These are phyloP conservation scores for Pantherophis guttatus DNA, from an alignment of 2,113 vertebrate species.

Conservation along the genomic window DNA sequence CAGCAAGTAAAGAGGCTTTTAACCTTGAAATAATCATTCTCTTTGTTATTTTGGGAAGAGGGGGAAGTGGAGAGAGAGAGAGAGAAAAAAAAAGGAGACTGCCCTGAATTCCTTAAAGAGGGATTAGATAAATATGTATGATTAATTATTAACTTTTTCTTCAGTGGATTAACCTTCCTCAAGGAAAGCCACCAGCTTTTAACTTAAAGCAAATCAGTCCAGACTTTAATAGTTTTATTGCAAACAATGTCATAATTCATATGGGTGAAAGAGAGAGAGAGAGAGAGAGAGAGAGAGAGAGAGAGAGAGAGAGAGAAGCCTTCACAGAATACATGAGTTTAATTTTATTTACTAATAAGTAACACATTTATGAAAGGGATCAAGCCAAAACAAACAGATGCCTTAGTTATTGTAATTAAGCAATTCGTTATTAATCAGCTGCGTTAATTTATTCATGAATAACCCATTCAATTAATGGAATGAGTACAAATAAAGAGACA, in stretches of 20 bases:
- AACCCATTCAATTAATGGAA: background rate
- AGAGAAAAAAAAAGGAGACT: background rate
- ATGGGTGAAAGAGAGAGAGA: background rate
- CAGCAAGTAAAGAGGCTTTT: background rate
- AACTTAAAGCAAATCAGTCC: background rate
- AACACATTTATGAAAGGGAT: background rate
- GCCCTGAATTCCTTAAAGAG: background rate
- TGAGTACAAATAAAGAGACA: background rate
- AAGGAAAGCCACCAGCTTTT: background rate
- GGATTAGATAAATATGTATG: background rate
- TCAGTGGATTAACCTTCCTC: background rate
- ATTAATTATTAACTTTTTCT: background rate
- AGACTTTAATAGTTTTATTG: background rate
- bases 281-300: background rate
- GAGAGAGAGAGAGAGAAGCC: background rate
- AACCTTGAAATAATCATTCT: background rate
- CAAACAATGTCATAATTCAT: background rate
- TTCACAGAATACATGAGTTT: background rate
- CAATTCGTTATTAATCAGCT: background rate
- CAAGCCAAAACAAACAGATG: background rate
- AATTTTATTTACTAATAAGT: background rate
- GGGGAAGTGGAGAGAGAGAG: background rate
- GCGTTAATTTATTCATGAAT: background rate
- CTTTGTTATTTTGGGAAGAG: background rate
- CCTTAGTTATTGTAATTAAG: background rate